Conservation (phyloP, 2,113 vertebrate species). For the Melierax canorus region DNA sequence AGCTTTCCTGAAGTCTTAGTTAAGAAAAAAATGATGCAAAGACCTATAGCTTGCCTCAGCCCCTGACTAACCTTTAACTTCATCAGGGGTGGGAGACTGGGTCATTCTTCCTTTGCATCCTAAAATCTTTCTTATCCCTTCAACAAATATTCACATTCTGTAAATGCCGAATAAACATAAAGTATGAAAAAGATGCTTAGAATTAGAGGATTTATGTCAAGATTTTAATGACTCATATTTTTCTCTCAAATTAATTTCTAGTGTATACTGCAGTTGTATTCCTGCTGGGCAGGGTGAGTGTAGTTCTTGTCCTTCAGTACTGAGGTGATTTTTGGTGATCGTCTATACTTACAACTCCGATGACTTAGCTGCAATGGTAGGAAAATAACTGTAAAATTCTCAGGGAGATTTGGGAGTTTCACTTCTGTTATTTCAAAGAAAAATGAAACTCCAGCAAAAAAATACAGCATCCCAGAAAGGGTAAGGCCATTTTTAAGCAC, state of each 20-base stretch:
- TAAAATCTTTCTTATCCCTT: background rate
- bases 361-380: background rate
- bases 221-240: background rate
- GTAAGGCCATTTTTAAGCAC: conserved; percentile 5
- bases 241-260: background rate
- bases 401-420: background rate
- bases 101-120: background rate
- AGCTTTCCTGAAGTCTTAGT: background rate
- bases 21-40: background rate
- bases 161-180: background rate
- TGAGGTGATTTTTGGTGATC: background rate
- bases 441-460: background rate
- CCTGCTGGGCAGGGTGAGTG: background rate
- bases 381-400: background rate
- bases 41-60: background rate
- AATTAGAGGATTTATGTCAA: background rate
- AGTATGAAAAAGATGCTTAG: background rate
- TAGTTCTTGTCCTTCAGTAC: background rate
- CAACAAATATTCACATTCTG: background rate
- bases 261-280: background rate
- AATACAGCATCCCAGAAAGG: background rate
- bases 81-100: background rate
- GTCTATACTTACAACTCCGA: accelerated
- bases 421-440: background rate
- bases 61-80: background rate